Percentiles rank a stretch among this genome's conserved stretches.
Evolutionary conservation across 2,113 vertebrate species (phyloP).

Genomic region (Narcine bancroftii): DNA sequence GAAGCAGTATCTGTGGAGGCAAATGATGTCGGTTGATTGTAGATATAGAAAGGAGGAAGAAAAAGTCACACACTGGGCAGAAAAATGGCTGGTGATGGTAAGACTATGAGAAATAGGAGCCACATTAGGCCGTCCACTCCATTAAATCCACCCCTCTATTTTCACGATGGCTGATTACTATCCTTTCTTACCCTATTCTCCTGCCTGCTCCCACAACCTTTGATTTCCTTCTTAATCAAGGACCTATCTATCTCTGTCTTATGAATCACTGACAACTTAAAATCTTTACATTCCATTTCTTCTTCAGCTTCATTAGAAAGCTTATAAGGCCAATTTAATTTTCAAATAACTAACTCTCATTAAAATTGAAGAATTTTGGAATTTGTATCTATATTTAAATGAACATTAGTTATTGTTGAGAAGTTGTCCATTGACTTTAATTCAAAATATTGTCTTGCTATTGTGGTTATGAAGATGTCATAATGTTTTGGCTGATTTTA

Average conservation of each 20-base stretch:
- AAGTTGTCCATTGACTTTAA: background rate
- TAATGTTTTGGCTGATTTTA: background rate
- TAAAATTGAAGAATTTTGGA: background rate
- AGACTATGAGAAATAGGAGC: too few relatives aligned
- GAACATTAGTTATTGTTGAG: background rate
- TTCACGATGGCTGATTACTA: too few relatives aligned
- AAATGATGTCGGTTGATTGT: too few relatives aligned
- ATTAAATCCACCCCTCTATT: too few relatives aligned
- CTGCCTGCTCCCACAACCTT: too few relatives aligned
- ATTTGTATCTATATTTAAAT: background rate
- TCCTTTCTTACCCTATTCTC: too few relatives aligned
- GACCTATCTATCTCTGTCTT: background rate
- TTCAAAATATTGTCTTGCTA: background rate
- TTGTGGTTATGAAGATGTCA: background rate
- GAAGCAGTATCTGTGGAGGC: too few relatives aligned
- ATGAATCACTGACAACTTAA: background rate
- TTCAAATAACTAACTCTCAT: background rate
- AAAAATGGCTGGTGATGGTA: too few relatives aligned
- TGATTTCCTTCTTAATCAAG: too few relatives aligned
- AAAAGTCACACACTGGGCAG: background rate
- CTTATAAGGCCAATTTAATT: background rate
- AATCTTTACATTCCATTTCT: background rate
- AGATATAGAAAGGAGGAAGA: background rate
- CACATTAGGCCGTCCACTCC: too few relatives aligned
- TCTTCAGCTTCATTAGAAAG: background rate